Base-by-base conservation (phyloP, 37 sponge, comb jelly and placozoan species). In the Ephydatia muelleri region DNA sequence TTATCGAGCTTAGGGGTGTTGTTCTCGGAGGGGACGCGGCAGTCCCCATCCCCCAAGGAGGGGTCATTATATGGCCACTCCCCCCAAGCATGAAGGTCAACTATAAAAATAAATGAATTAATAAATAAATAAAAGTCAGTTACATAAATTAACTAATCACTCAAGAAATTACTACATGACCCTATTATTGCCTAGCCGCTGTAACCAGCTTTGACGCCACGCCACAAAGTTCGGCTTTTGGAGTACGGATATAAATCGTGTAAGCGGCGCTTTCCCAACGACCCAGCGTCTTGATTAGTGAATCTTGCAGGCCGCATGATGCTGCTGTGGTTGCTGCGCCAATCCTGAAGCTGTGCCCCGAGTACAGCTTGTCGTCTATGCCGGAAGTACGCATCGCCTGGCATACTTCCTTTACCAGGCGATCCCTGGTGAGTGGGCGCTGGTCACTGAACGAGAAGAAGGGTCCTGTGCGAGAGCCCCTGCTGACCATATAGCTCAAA, bases 291-390 rank as follows among this genome's bases (percentile, higher is more conserved):
- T 75, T 36, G 49, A 75, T 83, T 26, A 83, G 49, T 26, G 75
- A 75, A 67, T 83, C 84, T 48, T 35, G 82, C 31, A 83, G 25
- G 28, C 75, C 76, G 22, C 28, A 49, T 40, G 37, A 28, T 34
- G 84, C 84, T 35, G 84, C 84, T 16, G 65, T 75, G 28, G 67
- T 83, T 28, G 84, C 84, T 48, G 84, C 76, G 23, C 75, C 84
- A 49, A 83, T 74, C 36, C 82, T n/a, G 72, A 83, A 83, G 34
- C 75, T 74, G 75, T 83, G 75, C 1, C 85, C 78, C 22, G 77
- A 38, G 67, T 84, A 84, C n/a, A 34, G 37, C 21, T 33, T 21
- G 27, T 30, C 33, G 38, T 84, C 74, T 33, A 83, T 32, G 28
- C 83, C 66, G 23, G 57, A 37, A 11, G 5, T 11, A 2, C 26